Evolutionary conservation across 2,888 invertebrate genomes (phyloP).

Genomic region (Vesta saturnalis): DNA sequence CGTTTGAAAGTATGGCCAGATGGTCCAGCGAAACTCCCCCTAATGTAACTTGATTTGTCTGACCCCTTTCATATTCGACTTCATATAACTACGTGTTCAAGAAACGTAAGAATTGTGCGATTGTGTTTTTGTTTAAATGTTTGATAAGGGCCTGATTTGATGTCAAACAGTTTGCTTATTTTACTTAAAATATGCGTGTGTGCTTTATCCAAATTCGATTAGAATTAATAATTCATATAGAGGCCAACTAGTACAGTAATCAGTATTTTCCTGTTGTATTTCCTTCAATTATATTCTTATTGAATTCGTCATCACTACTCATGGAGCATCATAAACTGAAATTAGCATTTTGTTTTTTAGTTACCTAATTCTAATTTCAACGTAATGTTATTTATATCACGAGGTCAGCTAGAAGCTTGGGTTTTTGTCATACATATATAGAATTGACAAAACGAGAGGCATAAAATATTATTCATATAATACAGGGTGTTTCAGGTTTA

Average conservation of each 20-base stretch:
- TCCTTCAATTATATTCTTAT: slow-evolving; percentile 9
- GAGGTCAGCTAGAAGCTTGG: too few relatives aligned
- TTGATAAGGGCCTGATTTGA: neutral
- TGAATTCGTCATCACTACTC: neutral
- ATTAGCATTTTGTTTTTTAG: neutral
- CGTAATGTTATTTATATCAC: too few relatives aligned
- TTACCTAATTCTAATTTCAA: too few relatives aligned
- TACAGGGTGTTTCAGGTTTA: too few relatives aligned
- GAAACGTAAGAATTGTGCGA: slow-evolving; percentile 11
- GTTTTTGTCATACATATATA: too few relatives aligned
- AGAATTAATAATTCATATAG: neutral
- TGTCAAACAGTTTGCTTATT: too few relatives aligned
- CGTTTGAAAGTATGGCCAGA: slow-evolving; percentile 35
- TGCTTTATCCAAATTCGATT: neutral
- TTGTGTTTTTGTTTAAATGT: neutral
- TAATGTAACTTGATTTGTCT: slow-evolving; percentile 42
- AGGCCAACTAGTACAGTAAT: neutral
- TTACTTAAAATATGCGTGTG: neutral
- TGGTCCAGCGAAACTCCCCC: slow-evolving; percentile 40
- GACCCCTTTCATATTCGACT: slow-evolving; percentile 38
- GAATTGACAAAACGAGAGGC: neutral
- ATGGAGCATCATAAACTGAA: neutral
- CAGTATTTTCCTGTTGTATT: slow-evolving; percentile 3
- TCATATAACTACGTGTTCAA: slow-evolving; percentile 24
- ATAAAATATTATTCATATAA: too few relatives aligned